A percentile compares a stretch with the other conserved stretches of the same genome.
These are phyloP conservation scores for Drosophila obscura DNA, from an alignment of 1,140 invertebrate species.

Conservation along the genomic window DNA sequence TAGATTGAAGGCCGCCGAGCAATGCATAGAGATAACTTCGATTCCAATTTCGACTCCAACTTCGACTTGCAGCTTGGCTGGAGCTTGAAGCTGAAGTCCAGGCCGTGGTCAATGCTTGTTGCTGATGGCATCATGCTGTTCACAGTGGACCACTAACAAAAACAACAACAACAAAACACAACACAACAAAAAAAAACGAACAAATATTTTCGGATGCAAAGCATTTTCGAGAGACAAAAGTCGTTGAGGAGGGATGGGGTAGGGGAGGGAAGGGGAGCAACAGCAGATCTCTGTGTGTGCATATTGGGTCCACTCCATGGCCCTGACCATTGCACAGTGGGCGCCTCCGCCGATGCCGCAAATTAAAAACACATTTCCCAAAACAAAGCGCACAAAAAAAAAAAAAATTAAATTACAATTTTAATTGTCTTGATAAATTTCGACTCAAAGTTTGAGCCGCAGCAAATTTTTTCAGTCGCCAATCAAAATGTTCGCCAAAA, in stretches of 20 bases:
- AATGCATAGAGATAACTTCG: constrained; percentile 43
- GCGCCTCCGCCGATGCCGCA: constrained; percentile 1
- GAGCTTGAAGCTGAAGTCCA: constrained; percentile 19
- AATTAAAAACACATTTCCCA: constrained; percentile 39
- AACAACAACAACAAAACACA: constrained; percentile 25
- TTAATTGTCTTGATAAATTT: constrained; percentile 25
- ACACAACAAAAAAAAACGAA: constrained; percentile 7
- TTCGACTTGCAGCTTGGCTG: constrained; percentile 26
- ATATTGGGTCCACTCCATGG: constrained; percentile 38
- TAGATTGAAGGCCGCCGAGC: constrained; percentile 48
- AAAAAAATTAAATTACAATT: constrained; percentile 25
- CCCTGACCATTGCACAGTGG: constrained; percentile 36
- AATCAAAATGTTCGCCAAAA: too few relatives aligned
- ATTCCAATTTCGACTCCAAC: constrained; percentile 8
- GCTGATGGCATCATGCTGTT: constrained; percentile 70
- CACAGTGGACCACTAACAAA: constrained; percentile 44
- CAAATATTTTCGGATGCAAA: constrained; percentile 38
- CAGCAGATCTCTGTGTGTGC: constrained; percentile 2
- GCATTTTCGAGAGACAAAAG: constrained; percentile 1
- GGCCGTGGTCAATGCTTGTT: constrained; percentile 20
- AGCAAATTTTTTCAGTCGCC: too few relatives aligned
- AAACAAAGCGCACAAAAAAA: not conserved
- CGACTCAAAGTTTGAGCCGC: too few relatives aligned
- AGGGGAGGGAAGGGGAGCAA: not conserved
- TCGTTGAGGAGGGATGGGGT: not conserved